phyloP scores from a whole-genome alignment of 2,888 invertebrate genomes.

The Catocala sponsa region DNA sequence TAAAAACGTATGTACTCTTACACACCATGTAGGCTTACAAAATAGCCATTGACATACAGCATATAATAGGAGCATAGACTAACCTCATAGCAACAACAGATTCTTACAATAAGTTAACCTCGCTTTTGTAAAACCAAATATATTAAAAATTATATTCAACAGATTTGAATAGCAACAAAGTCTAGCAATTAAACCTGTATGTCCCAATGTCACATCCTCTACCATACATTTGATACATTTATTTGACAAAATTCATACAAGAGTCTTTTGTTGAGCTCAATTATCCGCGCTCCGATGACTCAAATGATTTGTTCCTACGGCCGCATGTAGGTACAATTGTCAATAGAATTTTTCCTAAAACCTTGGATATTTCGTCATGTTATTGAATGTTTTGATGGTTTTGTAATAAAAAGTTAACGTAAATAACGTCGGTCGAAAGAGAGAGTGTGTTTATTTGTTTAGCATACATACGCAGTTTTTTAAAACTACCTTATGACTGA shows the following conservation, averaged over 20 bases:
- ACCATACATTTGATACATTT: conserved; percentile 40
- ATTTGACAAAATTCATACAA: conserved; percentile 50
- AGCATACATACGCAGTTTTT: not conserved
- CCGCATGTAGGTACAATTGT: conserved; percentile 27
- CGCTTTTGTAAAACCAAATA: no score
- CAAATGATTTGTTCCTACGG: conserved; percentile 45
- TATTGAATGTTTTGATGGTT: conserved; percentile 34
- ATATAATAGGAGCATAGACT: not conserved
- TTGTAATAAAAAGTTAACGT: conserved; percentile 34
- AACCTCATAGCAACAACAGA: not conserved
- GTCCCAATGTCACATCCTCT: conserved; percentile 42
- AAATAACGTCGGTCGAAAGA: conserved; percentile 4
- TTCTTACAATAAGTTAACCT: not conserved
- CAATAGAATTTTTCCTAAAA: conserved; percentile 45
- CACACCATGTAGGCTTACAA: no score
- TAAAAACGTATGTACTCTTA: no score
- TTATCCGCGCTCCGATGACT: conserved; percentile 43
- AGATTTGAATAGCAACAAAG: conserved; percentile 18
- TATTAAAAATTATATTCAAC: not conserved
- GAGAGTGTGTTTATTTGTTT: not conserved
- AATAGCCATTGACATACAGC: not conserved
- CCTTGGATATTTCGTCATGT: conserved; percentile 46
- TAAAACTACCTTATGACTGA: no score
- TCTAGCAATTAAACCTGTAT: conserved; percentile 39
- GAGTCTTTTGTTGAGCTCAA: conserved; percentile 48